Conservation (phyloP, 53 echinoderm and acorn worm species). For the Actinopyga echinites region DNA sequence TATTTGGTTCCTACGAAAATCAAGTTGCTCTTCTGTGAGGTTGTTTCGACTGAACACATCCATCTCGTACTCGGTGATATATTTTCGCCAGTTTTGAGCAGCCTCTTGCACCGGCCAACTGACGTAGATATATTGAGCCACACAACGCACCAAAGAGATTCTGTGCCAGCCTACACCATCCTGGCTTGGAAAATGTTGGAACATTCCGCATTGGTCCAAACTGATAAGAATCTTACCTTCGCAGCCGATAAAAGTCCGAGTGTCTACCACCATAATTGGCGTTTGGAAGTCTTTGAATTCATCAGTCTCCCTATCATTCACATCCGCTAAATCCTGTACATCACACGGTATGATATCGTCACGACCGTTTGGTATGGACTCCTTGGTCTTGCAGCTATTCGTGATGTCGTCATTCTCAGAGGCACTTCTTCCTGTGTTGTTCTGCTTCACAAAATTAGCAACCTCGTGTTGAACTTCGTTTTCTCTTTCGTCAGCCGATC, state of each 20-base stretch:
- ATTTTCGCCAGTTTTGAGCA: constrained; percentile 15
- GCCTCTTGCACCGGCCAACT: constrained; percentile 25
- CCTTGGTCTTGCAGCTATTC: too few species aligned
- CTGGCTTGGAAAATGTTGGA: background rate
- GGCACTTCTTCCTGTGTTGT: too few species aligned
- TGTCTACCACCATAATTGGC: constrained; percentile 19
- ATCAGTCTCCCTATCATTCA: too few species aligned
- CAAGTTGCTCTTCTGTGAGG: constrained; percentile 1
- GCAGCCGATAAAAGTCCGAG: constrained; percentile 22
- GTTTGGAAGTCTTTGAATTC: too few species aligned
- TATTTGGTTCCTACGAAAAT: constrained; percentile 16
- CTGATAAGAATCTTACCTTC: constrained; percentile 26
- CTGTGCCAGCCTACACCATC: constrained; percentile 32
- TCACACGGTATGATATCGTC: too few species aligned
- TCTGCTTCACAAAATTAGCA: too few species aligned
- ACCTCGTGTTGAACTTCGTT: too few species aligned
- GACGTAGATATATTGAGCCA: constrained; percentile 40
- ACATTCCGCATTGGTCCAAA: constrained; percentile 30
- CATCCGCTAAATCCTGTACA: too few species aligned
- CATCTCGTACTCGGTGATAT: constrained; percentile 3
- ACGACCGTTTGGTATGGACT: too few species aligned
- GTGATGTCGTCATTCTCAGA: too few species aligned
- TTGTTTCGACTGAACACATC: constrained; percentile 14
- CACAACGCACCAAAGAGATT: constrained; percentile 16
- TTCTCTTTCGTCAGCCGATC: too few species aligned